These are phyloP conservation scores for Harpagoxenus sublaevis DNA, from an alignment of 2,888 invertebrate species.

Conservation along the genomic window DNA sequence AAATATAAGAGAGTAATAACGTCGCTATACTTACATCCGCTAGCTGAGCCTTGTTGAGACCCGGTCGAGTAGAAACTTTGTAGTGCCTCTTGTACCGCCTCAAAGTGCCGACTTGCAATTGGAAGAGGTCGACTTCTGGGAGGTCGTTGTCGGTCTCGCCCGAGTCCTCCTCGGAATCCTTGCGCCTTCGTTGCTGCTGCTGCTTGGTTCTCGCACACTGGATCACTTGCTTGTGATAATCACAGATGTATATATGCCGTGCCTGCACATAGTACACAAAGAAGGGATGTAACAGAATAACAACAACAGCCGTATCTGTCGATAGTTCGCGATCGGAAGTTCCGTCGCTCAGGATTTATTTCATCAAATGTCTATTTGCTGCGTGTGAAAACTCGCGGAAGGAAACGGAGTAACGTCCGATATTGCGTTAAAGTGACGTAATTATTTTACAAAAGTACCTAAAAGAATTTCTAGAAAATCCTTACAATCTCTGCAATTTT, in stretches of 20 bases:
- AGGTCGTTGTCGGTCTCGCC: conserved; percentile 97
- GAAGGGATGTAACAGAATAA: conserved; percentile 13
- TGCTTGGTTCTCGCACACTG: conserved; percentile 98
- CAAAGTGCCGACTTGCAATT: conserved; percentile 97
- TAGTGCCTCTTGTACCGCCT: conserved; percentile 97
- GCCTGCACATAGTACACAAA: conserved; percentile 88
- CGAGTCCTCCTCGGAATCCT: conserved; percentile 98
- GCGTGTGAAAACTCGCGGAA: too few species aligned
- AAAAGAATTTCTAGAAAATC: neutral
- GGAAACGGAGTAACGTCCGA: neutral
- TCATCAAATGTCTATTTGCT: neutral
- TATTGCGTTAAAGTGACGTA: neutral
- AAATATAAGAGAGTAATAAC: neutral
- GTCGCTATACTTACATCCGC: conserved; percentile 93
- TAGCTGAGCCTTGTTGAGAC: conserved; percentile 97
- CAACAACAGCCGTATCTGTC: neutral
- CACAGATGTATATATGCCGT: conserved; percentile 98
- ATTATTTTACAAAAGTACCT: neutral
- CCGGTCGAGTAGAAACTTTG: conserved; percentile 96
- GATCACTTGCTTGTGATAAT: conserved; percentile 97
- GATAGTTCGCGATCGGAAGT: neutral
- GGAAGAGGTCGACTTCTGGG: conserved; percentile 97
- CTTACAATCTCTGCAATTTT: neutral
- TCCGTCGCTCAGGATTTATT: too few species aligned
- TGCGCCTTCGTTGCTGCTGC: conserved; percentile 89